Conservation (phyloP, 2,888 invertebrate genomes). For the Lithophane leautieri region DNA sequence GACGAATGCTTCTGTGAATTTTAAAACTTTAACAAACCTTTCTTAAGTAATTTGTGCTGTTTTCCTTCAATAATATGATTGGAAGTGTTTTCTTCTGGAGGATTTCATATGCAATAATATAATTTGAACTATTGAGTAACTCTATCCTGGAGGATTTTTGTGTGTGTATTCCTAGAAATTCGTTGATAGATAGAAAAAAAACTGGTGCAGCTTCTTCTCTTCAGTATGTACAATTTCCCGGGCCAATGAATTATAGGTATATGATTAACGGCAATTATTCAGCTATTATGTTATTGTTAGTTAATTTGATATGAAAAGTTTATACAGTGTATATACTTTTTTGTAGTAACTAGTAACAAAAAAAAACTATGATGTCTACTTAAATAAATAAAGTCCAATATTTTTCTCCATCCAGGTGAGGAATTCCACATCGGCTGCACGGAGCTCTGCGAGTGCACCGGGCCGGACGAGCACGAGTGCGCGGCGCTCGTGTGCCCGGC, state of each 20-base stretch:
- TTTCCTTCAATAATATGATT: background rate
- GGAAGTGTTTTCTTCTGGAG: background rate
- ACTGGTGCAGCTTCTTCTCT: background rate
- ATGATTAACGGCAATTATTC: no score
- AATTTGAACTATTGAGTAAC: no score
- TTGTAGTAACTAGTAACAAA: no score
- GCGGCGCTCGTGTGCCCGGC: slow-evolving; percentile 95
- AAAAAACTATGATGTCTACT: background rate
- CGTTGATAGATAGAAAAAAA: background rate
- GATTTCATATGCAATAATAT: background rate
- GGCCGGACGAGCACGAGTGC: slow-evolving; percentile 92
- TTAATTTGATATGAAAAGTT: no score
- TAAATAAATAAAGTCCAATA: background rate
- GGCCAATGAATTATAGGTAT: no score
- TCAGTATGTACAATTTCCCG: background rate
- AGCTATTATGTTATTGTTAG: no score
- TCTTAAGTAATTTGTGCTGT: background rate
- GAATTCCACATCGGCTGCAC: slow-evolving; percentile 96
- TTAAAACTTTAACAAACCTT: slow-evolving; percentile 10
- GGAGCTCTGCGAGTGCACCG: slow-evolving; percentile 94
- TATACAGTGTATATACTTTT: no score
- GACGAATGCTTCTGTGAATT: slow-evolving; percentile 20
- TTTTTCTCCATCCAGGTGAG: slow-evolving; percentile 86
- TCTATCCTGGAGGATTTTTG: background rate
- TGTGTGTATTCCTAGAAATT: background rate